Evolutionary conservation across 2,888 invertebrate species (phyloP), one percentile per base, ranked within the genome.

Genomic region (Mylabris sibirica): DNA sequence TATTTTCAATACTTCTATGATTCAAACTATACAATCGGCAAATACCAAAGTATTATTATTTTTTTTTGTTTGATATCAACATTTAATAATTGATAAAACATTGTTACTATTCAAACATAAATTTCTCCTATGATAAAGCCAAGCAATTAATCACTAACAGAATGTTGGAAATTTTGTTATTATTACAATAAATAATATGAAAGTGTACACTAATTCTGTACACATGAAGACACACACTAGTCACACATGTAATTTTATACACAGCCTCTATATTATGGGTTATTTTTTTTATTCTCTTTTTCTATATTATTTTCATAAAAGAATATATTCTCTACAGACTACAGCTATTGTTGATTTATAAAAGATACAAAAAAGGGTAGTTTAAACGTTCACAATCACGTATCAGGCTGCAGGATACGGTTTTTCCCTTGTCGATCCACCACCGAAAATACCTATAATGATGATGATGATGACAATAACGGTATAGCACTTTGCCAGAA

Each of bases 221-320:
- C 17, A 44, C 49, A 44, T 17, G 44, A 44, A 17, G 38, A 38
- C 38, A 34, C 38, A 38, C 38, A 17, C 5, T 17, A 17, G n/a
- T 44, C 41, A 49, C 49, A 49, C 49, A 49, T 49, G 49, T 49
- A 49, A 49, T 49, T 49, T 49, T 49, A 49, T 49, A 14, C 44
- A 44, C n/a, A 38, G 11, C 38, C 35, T 12, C 11, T 9, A 35
- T 35, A 12, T 14, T 38, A n/a, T n/a, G n/a, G n/a, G n/a, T 1
- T 38, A 44, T 5, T 17, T 2, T 5, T 20, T 20, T 49, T n/a
- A n/a, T n/a, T 49, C 11, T 49, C 2, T n/a, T n/a, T n/a, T n/a
- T 49, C 2, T 49, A 6, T 20, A 49, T 49, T 49, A 49, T 49
- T 49, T 49, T 49, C 49, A 49, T 20, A 49, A 11, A 5, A 49